Evolutionary conservation across 2,797 vertebrate species (phyloP), one percentile per base, ranked within the genome.

Genomic region (Chiloscyllium punctatum): DNA sequence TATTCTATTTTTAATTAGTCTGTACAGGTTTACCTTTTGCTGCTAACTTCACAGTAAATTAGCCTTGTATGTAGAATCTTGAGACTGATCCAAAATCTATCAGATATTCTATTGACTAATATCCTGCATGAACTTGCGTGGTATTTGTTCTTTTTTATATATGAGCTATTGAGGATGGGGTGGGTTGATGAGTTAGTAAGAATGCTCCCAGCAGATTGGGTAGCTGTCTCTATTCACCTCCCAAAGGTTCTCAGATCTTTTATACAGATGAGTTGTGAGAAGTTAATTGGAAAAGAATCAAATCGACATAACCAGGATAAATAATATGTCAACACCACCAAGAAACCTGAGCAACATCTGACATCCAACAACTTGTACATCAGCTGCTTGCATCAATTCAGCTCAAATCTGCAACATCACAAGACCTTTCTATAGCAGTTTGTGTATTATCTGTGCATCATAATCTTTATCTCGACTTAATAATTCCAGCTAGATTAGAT

Each of bases 111-210:
- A 74, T 23, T n/a, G 69, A 94, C 69, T 74, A 74, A 74, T 33
- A 16, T 95, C 71, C 71, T 95, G 71, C 57, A 77, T 95, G 94
- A 95, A 95, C 94, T 74, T 95, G 94, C n/a, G 71, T 77, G 94
- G 23, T 53, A 95, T 95, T 77, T 95, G 94, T 69, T 92, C 69
- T 62, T 9, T 91, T 92, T 92, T 7, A 21, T 69, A 69, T 92
- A 42, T 69, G 66, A 95, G 71, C 94, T 53, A n/a, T 95, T 72
- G 30, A 11, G 57, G 57, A 62, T 16, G 71, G 94, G 71, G 27
- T 51, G 15, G 16, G 18, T 2, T 95, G 69, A 95, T 53, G 51
- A 53, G 71, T 53, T 74, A 16, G 57, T 91, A 91, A 91, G 88
- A 91, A 91, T 53, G 72, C n/a, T 16, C 48, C 25, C 57, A 94